phyloP scores from a whole-genome alignment of 1,140 invertebrate genomes.

The Eufriesea mexicana region DNA sequence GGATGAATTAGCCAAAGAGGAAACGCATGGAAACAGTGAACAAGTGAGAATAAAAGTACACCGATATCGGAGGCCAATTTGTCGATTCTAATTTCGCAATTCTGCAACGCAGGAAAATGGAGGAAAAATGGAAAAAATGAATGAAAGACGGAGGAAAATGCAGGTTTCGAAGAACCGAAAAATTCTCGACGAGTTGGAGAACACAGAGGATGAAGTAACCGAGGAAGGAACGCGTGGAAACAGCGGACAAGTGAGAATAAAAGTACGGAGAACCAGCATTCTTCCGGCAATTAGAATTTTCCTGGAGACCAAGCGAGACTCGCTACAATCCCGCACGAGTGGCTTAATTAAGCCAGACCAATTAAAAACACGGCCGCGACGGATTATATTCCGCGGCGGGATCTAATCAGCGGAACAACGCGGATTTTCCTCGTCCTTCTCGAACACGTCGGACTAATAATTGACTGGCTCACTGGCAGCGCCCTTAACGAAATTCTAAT shows the following conservation, averaged over 20 bases:
- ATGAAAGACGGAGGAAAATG: not conserved
- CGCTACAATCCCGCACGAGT: slow-evolving; percentile 38
- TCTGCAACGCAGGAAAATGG: no score
- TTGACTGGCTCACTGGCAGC: slow-evolving; percentile 29
- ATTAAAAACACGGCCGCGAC: slow-evolving; percentile 59
- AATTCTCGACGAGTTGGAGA: not conserved
- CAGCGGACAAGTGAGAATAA: slow-evolving; percentile 17
- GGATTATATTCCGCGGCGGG: slow-evolving; percentile 24
- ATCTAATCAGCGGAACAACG: slow-evolving; percentile 39
- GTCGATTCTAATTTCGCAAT: no score
- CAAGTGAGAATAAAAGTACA: no score
- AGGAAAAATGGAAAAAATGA: no score
- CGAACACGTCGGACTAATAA: slow-evolving; percentile 15
- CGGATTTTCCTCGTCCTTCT: not conserved
- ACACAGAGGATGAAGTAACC: no score
- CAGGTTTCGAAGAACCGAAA: no score
- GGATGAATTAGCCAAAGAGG: no score
- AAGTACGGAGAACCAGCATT: slow-evolving; percentile 35
- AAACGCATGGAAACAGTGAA: no score
- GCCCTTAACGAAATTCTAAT: not conserved
- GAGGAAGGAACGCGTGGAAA: not conserved
- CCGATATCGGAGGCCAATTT: no score
- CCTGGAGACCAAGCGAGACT: slow-evolving; percentile 26
- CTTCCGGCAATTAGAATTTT: slow-evolving; percentile 52
- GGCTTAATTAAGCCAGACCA: slow-evolving; percentile 66